A percentile compares a stretch with the other conserved stretches of the same genome.
These are phyloP conservation scores for Motacilla alba DNA, from an alignment of 2,113 vertebrate genomes.

Conservation along the genomic window DNA sequence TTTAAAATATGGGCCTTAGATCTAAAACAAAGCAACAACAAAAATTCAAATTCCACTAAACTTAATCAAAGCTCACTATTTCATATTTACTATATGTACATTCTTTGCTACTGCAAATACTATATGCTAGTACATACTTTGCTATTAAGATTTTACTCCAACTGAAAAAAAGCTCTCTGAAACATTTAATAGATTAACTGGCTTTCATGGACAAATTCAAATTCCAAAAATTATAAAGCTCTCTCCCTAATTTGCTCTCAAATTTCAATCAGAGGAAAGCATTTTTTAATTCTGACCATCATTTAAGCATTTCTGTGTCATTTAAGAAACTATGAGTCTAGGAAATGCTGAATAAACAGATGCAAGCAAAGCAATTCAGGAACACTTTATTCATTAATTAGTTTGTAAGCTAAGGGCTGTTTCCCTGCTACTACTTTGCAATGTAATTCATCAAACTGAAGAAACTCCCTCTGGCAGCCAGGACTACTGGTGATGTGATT, in stretches of 20 bases:
- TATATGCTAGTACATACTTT: not conserved
- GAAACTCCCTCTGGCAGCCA: not conserved
- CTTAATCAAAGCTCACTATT: not conserved
- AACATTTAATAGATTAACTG: not conserved
- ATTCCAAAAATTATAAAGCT: not conserved
- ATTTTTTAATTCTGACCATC: not conserved
- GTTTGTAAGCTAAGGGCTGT: not conserved
- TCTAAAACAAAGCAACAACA: not conserved
- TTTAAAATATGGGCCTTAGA: not conserved
- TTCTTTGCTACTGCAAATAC: not conserved
- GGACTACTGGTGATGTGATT: not conserved
- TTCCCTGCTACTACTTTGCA: not conserved
- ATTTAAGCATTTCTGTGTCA: not conserved
- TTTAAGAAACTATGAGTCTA: not conserved
- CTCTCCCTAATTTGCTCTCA: not conserved
- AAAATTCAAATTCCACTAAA: not conserved
- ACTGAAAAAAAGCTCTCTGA: not conserved
- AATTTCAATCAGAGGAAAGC: not conserved
- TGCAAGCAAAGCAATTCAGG: not conserved
- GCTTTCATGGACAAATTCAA: not conserved
- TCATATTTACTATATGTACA: not conserved
- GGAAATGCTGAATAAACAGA: not conserved
- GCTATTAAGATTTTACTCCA: not conserved
- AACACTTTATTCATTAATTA: slow-evolving; percentile 5
- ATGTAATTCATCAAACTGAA: slow-evolving; percentile 14